These are phyloP conservation scores for Lemur catta DNA, from an alignment of 2,797 vertebrate species.

Conservation along the genomic window DNA sequence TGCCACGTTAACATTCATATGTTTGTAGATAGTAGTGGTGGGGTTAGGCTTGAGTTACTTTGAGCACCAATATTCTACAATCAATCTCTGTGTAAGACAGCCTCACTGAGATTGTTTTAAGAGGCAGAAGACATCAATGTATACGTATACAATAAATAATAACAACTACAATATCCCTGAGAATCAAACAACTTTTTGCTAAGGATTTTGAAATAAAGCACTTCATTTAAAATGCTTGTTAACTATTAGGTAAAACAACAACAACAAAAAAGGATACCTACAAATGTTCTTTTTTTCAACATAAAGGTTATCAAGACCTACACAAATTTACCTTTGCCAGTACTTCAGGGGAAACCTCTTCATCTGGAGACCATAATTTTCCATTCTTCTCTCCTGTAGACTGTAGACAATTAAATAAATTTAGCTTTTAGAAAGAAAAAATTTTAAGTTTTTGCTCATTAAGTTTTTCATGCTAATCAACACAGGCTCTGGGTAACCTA, in stretches of 20 bases:
- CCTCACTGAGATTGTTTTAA: not conserved
- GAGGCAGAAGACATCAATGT: not conserved
- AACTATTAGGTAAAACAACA: not conserved
- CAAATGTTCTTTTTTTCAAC: constrained; percentile 14
- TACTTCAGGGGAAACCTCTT: constrained; percentile 98
- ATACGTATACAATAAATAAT: not conserved
- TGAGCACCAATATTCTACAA: not conserved
- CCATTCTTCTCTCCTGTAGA: constrained; percentile 98
- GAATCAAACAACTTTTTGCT: not conserved
- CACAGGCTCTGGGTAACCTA: not conserved
- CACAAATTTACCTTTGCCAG: constrained; percentile 87
- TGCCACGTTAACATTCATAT: not conserved
- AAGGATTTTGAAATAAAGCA: constrained; percentile 43
- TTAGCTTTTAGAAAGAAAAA: constrained; percentile 61
- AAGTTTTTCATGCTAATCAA: constrained; percentile 31
- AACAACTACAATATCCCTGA: constrained; percentile 1
- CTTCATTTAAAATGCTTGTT: constrained; percentile 14
- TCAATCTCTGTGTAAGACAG: not conserved
- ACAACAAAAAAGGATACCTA: not conserved
- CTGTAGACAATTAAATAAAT: constrained; percentile 84
- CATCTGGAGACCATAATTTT: constrained; percentile 97
- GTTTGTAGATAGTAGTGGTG: not conserved
- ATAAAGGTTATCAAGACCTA: not conserved
- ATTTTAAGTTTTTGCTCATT: not conserved
- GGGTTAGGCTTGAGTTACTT: not conserved